Conservation (phyloP, 2,797 vertebrate genomes). For the Adelosebastes latens region DNA sequence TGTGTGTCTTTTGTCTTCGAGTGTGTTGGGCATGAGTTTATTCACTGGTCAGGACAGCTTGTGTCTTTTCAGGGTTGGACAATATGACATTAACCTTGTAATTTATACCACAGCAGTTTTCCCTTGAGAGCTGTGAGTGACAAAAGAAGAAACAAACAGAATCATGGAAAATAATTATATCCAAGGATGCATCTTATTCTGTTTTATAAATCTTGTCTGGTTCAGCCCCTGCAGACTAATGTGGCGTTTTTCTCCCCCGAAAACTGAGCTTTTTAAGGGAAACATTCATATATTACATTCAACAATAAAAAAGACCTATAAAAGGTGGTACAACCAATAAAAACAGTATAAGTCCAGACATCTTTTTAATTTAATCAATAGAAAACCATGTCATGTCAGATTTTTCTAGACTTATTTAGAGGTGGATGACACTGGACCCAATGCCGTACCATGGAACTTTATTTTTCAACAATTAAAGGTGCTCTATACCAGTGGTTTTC, state of each 20-base stretch:
- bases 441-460: no score
- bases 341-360: no score
- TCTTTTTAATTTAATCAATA: no score
- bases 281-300: no score
- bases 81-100: neutral
- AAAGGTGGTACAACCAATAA: no score
- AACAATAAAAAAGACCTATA: no score
- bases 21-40: neutral
- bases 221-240: neutral
- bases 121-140: neutral
- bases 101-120: slow-evolving; percentile 15
- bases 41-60: neutral
- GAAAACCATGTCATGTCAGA: no score
- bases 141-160: neutral
- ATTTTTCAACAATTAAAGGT: no score
- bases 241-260: fast-evolving
- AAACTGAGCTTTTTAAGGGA: no score
- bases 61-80: neutral
- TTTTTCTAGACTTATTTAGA: neutral
- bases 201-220: neutral
- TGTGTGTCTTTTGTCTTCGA: slow-evolving; percentile 4
- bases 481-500: no score
- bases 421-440: neutral
- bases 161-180: neutral
- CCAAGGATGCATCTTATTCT: neutral